phyloP scores from a whole-genome alignment of 2,113 vertebrate species.

The Mormyrus iriodes region DNA sequence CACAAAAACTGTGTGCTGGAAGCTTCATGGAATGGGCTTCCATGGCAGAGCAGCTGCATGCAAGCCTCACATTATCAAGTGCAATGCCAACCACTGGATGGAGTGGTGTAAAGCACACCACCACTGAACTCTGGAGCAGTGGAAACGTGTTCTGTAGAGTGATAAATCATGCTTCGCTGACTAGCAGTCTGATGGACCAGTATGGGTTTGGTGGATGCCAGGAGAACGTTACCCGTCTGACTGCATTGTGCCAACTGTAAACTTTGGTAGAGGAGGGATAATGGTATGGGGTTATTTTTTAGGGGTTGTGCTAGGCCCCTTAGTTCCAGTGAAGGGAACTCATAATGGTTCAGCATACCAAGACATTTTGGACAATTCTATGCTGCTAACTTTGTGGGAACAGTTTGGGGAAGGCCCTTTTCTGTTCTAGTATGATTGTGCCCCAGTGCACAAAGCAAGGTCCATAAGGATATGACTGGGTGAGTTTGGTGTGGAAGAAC shows the following conservation, averaged over 20 bases:
- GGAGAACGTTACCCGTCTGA: neutral
- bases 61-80: neutral
- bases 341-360: neutral
- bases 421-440: neutral
- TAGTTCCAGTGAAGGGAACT: neutral
- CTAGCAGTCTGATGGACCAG: neutral
- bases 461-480: neutral
- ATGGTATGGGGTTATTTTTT: neutral
- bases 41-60: neutral
- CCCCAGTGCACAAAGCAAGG: neutral
- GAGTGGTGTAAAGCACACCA: neutral
- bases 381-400: neutral
- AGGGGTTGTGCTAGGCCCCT: neutral
- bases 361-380: neutral
- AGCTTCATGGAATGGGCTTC: neutral
- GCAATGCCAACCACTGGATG: too few relatives aligned
- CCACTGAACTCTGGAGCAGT: neutral
- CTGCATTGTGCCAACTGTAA: neutral
- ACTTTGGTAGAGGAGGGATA: neutral
- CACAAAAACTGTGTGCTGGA: neutral
- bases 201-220: neutral
- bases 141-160: neutral
- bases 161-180: neutral
- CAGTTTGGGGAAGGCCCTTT: neutral
- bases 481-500: neutral